Conservation (phyloP, 1,140 invertebrate species). For the Drosophila bipectinata region DNA sequence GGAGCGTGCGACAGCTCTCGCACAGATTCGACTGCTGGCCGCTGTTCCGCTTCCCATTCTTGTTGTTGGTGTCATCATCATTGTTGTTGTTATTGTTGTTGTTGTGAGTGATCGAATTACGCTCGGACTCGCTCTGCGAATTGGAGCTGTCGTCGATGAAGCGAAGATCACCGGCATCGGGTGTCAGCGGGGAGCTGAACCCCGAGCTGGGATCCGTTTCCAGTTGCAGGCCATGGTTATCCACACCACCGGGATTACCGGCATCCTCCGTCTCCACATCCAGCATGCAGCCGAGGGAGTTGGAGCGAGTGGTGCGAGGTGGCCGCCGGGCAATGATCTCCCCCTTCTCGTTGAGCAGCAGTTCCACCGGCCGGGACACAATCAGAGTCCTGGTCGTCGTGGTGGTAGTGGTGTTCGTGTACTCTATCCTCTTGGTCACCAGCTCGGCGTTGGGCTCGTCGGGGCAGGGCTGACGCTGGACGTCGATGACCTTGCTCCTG, state of each 20-base stretch:
- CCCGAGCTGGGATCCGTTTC: constrained; percentile 44
- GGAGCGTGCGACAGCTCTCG: constrained; percentile 69
- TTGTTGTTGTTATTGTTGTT: constrained; percentile 25
- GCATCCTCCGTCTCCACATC: constrained; percentile 39
- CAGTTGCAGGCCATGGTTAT: constrained; percentile 37
- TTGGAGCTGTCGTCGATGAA: constrained; percentile 81
- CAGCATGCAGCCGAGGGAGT: constrained; percentile 73
- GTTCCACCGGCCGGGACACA: constrained; percentile 69
- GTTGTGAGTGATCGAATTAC: constrained; percentile 55
- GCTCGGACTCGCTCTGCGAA: constrained; percentile 74
- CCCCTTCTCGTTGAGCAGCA: constrained; percentile 71
- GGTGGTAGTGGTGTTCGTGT: constrained; percentile 58
- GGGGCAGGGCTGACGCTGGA: constrained; percentile 48
- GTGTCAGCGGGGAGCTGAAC: constrained; percentile 52
- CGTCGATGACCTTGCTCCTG: constrained; percentile 44
- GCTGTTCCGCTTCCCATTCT: constrained; percentile 33
- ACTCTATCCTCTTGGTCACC: constrained; percentile 54
- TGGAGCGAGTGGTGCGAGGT: constrained; percentile 66
- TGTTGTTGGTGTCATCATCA: constrained; percentile 29
- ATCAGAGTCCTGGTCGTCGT: constrained; percentile 70
- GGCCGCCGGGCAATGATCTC: constrained; percentile 64
- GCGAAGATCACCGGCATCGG: constrained; percentile 61
- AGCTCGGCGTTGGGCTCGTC: constrained; percentile 41
- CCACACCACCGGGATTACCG: constrained; percentile 3
- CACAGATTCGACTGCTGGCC: constrained; percentile 66